Percentiles rank a stretch among this genome's conserved stretches.
Conservation (phyloP, 2,797 vertebrate genomes). For the Pseudochromis fuscus region DNA sequence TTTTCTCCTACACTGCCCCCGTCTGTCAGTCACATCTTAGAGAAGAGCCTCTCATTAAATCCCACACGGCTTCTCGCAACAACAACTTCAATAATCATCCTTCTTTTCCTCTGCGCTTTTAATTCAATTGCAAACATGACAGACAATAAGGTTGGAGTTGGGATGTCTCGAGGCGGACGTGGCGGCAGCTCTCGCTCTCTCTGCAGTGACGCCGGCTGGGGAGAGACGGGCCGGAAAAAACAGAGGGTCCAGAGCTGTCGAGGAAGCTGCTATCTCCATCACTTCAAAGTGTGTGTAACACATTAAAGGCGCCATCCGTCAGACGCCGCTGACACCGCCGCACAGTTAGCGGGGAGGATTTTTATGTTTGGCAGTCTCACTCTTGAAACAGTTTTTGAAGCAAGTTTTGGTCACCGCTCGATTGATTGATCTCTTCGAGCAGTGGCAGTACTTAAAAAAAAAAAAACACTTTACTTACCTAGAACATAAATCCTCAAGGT, state of each 20-base stretch:
- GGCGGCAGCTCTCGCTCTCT: not conserved
- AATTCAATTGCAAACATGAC: slow-evolving; percentile 67
- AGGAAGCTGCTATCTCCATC: slow-evolving; percentile 71
- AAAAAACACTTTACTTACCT: not conserved
- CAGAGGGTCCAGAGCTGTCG: slow-evolving; percentile 73
- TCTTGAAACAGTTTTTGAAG: slow-evolving; percentile 27
- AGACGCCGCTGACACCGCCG: slow-evolving; percentile 47
- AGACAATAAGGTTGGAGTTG: slow-evolving; percentile 68
- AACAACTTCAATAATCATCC: slow-evolving; percentile 72
- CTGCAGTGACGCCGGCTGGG: slow-evolving; percentile 32
- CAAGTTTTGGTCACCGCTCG: slow-evolving; percentile 22
- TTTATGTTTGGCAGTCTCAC: slow-evolving; percentile 40
- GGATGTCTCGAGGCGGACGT: slow-evolving; percentile 60
- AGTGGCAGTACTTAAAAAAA: slow-evolving; percentile 13
- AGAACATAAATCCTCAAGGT: slow-evolving; percentile 13
- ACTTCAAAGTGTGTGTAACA: slow-evolving; percentile 69
- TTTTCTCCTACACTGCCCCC: slow-evolving; percentile 18
- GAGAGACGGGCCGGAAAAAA: slow-evolving; percentile 73
- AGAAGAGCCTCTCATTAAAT: slow-evolving; percentile 68
- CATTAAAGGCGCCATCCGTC: slow-evolving; percentile 69
- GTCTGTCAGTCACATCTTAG: slow-evolving; percentile 63
- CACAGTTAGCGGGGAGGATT: slow-evolving; percentile 57
- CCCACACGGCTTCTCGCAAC: slow-evolving; percentile 61
- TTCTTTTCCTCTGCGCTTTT: slow-evolving; percentile 55
- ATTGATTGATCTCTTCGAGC: slow-evolving; percentile 33